These are phyloP conservation scores for Platynereis dumerilii DNA, from an alignment of 2,888 invertebrate species.

Conservation along the genomic window DNA sequence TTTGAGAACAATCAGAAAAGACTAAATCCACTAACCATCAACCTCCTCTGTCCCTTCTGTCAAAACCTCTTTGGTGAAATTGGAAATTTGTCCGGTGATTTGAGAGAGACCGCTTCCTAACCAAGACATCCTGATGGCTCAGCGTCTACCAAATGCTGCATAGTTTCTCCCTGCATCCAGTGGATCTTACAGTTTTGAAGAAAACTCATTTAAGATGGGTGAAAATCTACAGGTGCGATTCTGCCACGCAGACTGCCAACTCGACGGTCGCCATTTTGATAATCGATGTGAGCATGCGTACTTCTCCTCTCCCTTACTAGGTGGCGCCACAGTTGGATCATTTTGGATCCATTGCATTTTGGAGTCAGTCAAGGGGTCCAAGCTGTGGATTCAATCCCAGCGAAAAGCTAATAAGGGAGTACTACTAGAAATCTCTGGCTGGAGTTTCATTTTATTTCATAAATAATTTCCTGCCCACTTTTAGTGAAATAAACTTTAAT, in stretches of 20 bases:
- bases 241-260: conserved; percentile 40
- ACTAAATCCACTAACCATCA: conserved; percentile 65
- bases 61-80: conserved; percentile 87
- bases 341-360: conserved; percentile 1
- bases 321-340: conserved; percentile 12
- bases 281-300: conserved; percentile 30
- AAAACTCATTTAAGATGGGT: background rate
- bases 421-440: too few species aligned
- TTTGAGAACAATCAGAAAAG: background rate
- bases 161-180: background rate
- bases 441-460: too few species aligned
- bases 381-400: too few species aligned
- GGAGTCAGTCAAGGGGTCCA: background rate
- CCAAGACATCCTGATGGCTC: conserved; percentile 56
- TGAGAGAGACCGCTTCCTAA: conserved; percentile 66
- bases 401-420: too few species aligned
- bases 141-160: background rate
- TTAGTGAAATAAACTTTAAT: too few species aligned
- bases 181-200: too few species aligned
- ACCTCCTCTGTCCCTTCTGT: conserved; percentile 75
- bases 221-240: background rate
- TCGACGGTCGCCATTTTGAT: conserved; percentile 45
- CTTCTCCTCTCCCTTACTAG: conserved; percentile 12
- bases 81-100: conserved; percentile 83
- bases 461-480: too few species aligned